These are phyloP conservation scores for Drosophila nigromelanica DNA, from an alignment of 1,140 invertebrate species.

Conservation along the genomic window DNA sequence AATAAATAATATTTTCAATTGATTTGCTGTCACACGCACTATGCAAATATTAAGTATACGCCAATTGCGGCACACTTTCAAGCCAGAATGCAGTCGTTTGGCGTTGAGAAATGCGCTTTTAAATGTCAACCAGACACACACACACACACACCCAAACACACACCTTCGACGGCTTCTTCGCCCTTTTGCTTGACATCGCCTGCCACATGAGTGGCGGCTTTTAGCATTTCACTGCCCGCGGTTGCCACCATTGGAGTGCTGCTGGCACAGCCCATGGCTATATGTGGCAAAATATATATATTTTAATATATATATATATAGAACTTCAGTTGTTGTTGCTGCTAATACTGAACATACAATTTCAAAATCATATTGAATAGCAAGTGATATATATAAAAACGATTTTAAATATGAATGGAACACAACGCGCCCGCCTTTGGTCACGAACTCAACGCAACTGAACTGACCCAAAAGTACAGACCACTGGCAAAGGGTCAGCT, in stretches of 20 bases:
- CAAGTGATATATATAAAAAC: conserved; percentile 37
- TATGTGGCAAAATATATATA: conserved; percentile 5
- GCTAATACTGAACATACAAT: conserved; percentile 31
- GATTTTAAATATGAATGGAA: conserved; percentile 58
- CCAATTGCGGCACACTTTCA: conserved; percentile 10
- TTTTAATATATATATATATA: conserved; percentile 10
- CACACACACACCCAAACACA: conserved; percentile 27
- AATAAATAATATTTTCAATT: conserved; percentile 33
- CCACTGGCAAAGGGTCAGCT: conserved; percentile 61
- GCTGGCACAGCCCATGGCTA: conserved; percentile 80
- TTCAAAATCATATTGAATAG: conserved; percentile 54
- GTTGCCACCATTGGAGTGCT: conserved; percentile 82
- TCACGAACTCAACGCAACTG: conserved; percentile 78
- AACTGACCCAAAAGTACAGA: conserved; percentile 68
- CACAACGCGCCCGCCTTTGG: conserved; percentile 70
- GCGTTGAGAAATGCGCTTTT: conserved; percentile 42
- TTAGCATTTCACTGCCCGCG: conserved; percentile 81
- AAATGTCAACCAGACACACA: conserved; percentile 63
- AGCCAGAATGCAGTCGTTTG: neutral
- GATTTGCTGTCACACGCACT: conserved; percentile 30
- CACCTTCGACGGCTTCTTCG: conserved; percentile 76
- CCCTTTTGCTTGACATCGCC: conserved; percentile 72
- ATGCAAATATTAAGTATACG: conserved; percentile 25
- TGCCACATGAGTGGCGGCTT: conserved; percentile 77
- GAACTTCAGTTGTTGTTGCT: conserved; percentile 36